phyloP scores from a whole-genome alignment of 2,797 vertebrate genomes.

The Trachops cirrhosus region DNA sequence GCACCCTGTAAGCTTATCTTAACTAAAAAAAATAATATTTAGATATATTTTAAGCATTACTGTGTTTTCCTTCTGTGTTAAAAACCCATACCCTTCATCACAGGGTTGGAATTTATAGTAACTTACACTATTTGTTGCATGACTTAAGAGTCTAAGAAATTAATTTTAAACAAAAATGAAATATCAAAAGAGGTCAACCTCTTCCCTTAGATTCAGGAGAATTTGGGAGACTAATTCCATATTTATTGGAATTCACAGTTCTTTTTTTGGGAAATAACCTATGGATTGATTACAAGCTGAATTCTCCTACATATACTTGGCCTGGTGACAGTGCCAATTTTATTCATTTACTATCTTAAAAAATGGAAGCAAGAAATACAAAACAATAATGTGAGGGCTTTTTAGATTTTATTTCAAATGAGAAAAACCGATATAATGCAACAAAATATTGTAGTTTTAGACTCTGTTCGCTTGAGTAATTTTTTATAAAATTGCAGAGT shows the following conservation, averaged over 20 bases:
- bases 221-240: background rate
- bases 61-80: background rate
- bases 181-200: background rate
- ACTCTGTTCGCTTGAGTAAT: background rate
- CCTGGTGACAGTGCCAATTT: background rate
- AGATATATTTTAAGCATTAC: background rate
- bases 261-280: background rate
- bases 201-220: background rate
- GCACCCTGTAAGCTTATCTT: background rate
- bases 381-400: background rate
- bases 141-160: background rate
- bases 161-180: conserved; percentile 36
- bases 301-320: background rate
- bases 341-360: conserved; percentile 11
- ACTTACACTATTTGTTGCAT: background rate
- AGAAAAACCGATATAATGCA: background rate
- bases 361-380: conserved; percentile 1
- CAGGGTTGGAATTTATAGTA: background rate
- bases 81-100: background rate
- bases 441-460: background rate
- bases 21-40: background rate
- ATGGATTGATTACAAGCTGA: background rate
- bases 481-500: background rate
- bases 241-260: background rate
- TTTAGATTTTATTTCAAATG: conserved; percentile 8